phyloP scores from a whole-genome alignment of 2,888 invertebrate genomes.

The Scaptomyza flava region DNA sequence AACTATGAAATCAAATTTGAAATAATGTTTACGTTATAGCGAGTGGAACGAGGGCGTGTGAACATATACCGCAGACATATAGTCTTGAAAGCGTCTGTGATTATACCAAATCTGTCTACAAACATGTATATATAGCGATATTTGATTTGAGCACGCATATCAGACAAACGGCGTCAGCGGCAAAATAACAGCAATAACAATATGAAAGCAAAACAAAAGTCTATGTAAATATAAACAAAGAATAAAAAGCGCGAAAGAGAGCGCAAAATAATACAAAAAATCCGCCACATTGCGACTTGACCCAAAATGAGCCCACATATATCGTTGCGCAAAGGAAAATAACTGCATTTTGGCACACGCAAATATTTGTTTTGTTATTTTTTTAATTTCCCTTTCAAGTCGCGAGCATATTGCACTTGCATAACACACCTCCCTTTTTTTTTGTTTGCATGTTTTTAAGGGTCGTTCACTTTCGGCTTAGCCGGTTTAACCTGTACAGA shows the following conservation, averaged over 20 bases:
- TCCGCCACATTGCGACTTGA: constrained; percentile 45
- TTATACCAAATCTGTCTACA: constrained; percentile 20
- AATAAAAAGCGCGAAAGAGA: constrained; percentile 60
- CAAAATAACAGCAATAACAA: constrained; percentile 49
- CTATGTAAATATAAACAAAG: constrained; percentile 74
- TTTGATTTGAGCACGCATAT: constrained; percentile 18
- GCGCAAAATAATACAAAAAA: constrained; percentile 25
- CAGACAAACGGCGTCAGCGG: constrained; percentile 8
- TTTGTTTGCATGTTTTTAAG: constrained; percentile 34
- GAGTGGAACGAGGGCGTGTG: constrained; percentile 18
- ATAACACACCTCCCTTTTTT: constrained; percentile 45
- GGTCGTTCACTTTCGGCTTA: constrained; percentile 65
- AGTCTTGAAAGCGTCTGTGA: constrained; percentile 36
- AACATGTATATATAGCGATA: not conserved
- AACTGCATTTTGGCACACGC: constrained; percentile 11
- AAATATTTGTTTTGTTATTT: not conserved
- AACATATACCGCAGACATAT: constrained; percentile 5
- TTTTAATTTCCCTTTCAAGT: constrained; percentile 34
- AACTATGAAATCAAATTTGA: constrained; percentile 43
- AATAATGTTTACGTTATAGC: constrained; percentile 34
- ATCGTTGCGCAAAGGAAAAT: constrained; percentile 14
- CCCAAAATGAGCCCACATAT: constrained; percentile 22
- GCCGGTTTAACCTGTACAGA: constrained; percentile 65
- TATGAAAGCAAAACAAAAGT: constrained; percentile 63
- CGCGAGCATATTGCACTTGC: constrained; percentile 42